Conservation (phyloP, 2,797 vertebrate species). For the Spinus pinus region DNA sequence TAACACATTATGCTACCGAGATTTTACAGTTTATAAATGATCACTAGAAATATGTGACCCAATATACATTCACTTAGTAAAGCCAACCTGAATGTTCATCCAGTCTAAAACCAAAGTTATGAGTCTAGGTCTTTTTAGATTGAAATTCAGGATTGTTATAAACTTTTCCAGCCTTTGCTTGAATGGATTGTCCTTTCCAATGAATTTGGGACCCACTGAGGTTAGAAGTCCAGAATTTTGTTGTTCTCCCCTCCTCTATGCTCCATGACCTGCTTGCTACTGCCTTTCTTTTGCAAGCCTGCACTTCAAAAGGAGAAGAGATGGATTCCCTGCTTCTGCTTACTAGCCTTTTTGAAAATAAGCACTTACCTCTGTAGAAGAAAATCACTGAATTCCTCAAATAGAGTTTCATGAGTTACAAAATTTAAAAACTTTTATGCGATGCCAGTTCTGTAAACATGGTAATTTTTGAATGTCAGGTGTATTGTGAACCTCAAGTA, state of each 20-base stretch:
- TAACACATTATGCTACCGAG: neutral
- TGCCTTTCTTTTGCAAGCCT: neutral
- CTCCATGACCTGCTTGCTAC: fast-evolving
- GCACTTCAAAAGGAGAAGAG: neutral
- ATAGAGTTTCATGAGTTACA: neutral
- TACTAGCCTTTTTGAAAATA: neutral
- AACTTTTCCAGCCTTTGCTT: neutral
- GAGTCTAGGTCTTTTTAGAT: neutral
- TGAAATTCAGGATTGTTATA: neutral
- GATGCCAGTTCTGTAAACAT: neutral
- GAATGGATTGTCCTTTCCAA: neutral
- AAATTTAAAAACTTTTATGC: neutral
- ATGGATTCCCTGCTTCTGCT: neutral
- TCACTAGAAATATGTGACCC: neutral
- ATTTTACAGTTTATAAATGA: neutral
- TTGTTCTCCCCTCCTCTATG: fast-evolving
- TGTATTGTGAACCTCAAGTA: neutral
- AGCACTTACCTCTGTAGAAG: neutral
- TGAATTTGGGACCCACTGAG: neutral
- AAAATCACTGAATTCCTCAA: neutral
- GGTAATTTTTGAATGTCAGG: neutral
- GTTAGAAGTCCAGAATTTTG: neutral
- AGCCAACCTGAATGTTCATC: neutral
- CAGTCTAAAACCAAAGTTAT: neutral
- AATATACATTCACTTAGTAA: neutral